Evolutionary conservation across 2,888 invertebrate genomes (phyloP).

Genomic region (Hydriomena furcata): DNA sequence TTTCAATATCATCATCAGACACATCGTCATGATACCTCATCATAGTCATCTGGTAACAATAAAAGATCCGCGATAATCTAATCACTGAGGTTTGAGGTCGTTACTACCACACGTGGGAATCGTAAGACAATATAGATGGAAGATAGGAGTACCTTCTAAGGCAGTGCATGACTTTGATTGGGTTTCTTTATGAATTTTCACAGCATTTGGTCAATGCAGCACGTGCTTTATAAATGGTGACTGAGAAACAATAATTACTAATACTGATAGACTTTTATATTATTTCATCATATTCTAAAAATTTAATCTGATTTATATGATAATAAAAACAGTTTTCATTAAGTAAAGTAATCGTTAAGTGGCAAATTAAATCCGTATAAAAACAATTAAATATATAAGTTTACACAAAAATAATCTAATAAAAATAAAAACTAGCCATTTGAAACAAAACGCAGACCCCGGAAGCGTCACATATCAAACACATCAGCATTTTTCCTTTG

Average conservation of each 20-base stretch:
- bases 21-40: conserved; percentile 3
- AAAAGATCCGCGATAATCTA: conserved; percentile 17
- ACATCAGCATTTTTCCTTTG: conserved; percentile 52
- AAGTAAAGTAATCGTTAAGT: too few species aligned
- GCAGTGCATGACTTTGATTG: conserved; percentile 4
- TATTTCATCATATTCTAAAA: too few species aligned
- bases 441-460: conserved; percentile 43
- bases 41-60: conserved; percentile 13
- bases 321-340: too few species aligned
- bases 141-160: conserved; percentile 12
- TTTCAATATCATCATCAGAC: not conserved
- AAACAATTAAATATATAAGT: not conserved
- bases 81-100: conserved; percentile 20
- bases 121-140: conserved; percentile 14
- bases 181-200: not conserved
- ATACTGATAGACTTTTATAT: too few species aligned
- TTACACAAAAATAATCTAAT: conserved; percentile 17
- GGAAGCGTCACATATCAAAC: conserved; percentile 45
- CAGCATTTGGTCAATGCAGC: too few species aligned
- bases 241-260: too few species aligned
- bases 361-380: not conserved
- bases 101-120: conserved; percentile 22
- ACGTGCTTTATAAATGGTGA: too few species aligned
- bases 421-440: conserved; percentile 34
- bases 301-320: too few species aligned